phyloP scores from a whole-genome alignment of 2,888 invertebrate species.

The Schrankia costaestrigalis region DNA sequence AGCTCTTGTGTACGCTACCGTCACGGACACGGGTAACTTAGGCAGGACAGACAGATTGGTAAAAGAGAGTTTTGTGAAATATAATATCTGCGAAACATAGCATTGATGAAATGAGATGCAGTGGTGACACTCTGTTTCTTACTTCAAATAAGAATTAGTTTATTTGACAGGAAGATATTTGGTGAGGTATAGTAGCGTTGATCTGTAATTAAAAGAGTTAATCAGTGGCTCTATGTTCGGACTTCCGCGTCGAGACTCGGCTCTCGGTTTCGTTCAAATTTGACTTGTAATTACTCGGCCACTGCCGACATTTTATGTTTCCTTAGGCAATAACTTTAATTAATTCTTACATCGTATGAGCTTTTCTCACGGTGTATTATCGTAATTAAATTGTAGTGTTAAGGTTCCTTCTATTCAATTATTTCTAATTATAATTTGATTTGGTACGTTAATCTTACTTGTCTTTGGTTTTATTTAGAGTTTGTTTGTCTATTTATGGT shows the following conservation, averaged over 20 bases:
- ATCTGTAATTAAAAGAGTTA: conserved; percentile 7
- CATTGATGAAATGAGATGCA: no score
- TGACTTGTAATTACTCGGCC: conserved; percentile 68
- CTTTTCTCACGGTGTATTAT: conserved; percentile 69
- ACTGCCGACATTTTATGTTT: conserved; percentile 70
- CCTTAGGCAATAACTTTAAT: conserved; percentile 73
- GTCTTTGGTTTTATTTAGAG: background rate
- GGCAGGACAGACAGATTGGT: no score
- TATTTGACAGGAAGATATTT: no score
- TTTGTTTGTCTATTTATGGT: conserved; percentile 2
- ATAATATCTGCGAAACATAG: no score
- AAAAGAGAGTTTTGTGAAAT: no score
- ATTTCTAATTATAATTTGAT: conserved; percentile 20
- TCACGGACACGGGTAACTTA: no score
- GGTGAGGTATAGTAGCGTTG: conserved; percentile 13
- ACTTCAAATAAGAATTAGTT: no score
- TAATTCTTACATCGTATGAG: conserved; percentile 62
- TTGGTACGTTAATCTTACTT: conserved; percentile 10
- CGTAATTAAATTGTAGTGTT: conserved; percentile 44
- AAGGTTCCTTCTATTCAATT: conserved; percentile 32
- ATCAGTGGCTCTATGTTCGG: conserved; percentile 3
- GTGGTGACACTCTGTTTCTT: no score
- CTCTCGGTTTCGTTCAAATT: conserved; percentile 55
- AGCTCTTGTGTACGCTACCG: no score
- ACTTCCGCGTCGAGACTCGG: conserved; percentile 49